Evolutionary conservation across 2,888 invertebrate species (phyloP), one percentile per base, ranked within the genome.

Genomic region (Luperina testacea): DNA sequence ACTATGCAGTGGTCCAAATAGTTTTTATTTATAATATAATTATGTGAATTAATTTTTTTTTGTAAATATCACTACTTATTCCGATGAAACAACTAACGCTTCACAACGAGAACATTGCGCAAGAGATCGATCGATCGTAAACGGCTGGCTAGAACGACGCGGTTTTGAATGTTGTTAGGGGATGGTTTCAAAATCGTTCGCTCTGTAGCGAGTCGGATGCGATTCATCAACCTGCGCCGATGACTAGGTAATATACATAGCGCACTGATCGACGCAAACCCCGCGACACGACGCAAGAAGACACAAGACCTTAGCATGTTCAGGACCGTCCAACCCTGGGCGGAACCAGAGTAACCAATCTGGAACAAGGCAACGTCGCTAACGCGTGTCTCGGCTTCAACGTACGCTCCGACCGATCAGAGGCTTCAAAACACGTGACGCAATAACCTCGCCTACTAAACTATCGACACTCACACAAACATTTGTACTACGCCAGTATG

Each of bases 401-500:
- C 61, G 48, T 75, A 68, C 59, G 53, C 59, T 68, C 32, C 70
- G 75, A 82, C 72, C 80, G 69, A 83, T 68, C 78, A 80, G 85
- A 68, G 42, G 81, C 76, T 77, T 71, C 77, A 78, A 81, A 65
- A 79, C 82, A 87, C 85, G 88, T 85, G 90, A 90, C 89, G 87
- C 87, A 78, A 86, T 86, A 88, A 86, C 88, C 89, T 87, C 88
- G 86, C 87, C 87, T 89, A 90, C 90, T 83, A 82, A 51, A 80
- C 87, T 88, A 90, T 87, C 88, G 87, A 92, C 93, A 93, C 87
- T 90, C 95, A 95, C 93, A 93, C 95, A 92, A 88, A 93, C 94
- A 95, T 96, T 96, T 96, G 96, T 96, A 96, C 96, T 96, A 95
- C 95, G 95, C 94, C 96, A 96, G 96, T 95, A 95, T 94, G 94